A percentile compares a stretch with the other conserved stretches of the same genome.
phyloP scores from a whole-genome alignment of 1,140 invertebrate species.

The Bombyx mandarina region DNA sequence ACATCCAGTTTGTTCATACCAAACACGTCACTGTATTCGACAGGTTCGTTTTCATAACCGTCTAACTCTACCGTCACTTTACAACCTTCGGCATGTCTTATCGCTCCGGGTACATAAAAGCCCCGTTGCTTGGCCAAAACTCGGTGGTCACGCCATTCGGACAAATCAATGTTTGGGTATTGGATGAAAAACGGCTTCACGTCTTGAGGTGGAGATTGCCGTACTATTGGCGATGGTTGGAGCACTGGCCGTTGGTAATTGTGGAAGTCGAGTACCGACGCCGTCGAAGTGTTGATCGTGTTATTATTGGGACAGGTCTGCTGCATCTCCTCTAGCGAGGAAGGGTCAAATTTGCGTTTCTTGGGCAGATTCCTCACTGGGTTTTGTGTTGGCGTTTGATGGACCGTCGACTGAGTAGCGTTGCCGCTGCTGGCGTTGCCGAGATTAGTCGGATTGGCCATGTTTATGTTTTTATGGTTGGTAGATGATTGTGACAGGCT shows the following conservation, averaged over 20 bases:
- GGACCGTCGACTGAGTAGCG: slow-evolving; percentile 32
- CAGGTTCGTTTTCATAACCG: slow-evolving; percentile 70
- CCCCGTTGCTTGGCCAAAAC: slow-evolving; percentile 88
- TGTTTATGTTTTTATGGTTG: slow-evolving; percentile 47
- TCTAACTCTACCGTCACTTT: slow-evolving; percentile 84
- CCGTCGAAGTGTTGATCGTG: slow-evolving; percentile 17
- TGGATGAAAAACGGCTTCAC: slow-evolving; percentile 36
- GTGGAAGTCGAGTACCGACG: slow-evolving; percentile 35
- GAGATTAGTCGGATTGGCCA: slow-evolving; percentile 63
- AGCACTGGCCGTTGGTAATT: slow-evolving; percentile 31
- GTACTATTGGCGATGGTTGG: slow-evolving; percentile 49
- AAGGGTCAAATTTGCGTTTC: slow-evolving; percentile 89
- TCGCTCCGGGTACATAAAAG: slow-evolving; percentile 88
- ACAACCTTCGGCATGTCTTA: slow-evolving; percentile 73
- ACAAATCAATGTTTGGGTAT: slow-evolving; percentile 80
- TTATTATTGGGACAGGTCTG: slow-evolving; percentile 53
- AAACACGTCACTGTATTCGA: slow-evolving; percentile 80
- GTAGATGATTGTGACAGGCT: slow-evolving; percentile 58
- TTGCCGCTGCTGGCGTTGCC: slow-evolving; percentile 45
- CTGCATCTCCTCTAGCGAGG: slow-evolving; percentile 81
- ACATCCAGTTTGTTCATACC: slow-evolving; percentile 87
- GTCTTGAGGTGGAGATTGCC: slow-evolving; percentile 37
- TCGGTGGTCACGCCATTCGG: slow-evolving; percentile 91
- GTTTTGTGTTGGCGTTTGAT: slow-evolving; percentile 56
- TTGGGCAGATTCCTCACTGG: slow-evolving; percentile 83